Base-by-base conservation (phyloP, 1,140 invertebrate genomes). In the Mycetomoellerius zeteki region DNA sequence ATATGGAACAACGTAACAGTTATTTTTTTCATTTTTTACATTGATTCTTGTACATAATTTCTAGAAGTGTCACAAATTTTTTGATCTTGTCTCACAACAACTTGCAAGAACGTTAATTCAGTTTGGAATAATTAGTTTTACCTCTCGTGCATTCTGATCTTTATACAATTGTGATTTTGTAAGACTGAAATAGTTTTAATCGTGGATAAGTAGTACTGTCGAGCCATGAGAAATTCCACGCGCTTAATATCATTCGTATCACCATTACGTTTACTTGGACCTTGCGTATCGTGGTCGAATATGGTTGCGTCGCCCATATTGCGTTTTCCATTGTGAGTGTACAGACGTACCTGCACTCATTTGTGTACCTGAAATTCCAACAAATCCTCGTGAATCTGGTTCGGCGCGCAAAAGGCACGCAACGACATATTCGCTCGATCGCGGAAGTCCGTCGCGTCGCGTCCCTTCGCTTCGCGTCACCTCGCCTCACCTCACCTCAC, bases 381-480 rank as follows among this genome's bases (percentile, higher is more conserved):
- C 86, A 90, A 90, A 90, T 90, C 89, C 89, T 90, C 81, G 58
- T 72, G 87, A 91, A 91, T 91, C 90, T 91, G 87, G 86, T 77
- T 81, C 75, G 86, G 50, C 77, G 89, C 69, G 86, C 89, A 90
- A 90, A 90, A 90, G 89, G 89, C 89, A 90, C 90, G 90, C 90
- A 90, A 90, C 82, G 76, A 91, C 88, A 86, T 90, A 90, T 90
- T 89, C 89, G 80, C 76, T 73, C 86, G 86, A 90, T 89, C 86
- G 84, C 86, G 90, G 93, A 92, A 90, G 91, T 91, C 91, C 85
- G 75, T 56, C 27, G 71, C 19, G 8, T 54, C 77, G 47, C 52
- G 2, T 43, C 47, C 16, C 85, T 71, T 52, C 24, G 60, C 27
- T 3, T 50, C 71, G 52, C 86, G 27, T 37, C 84, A 0, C 16